Conservation (phyloP, 2,888 invertebrate genomes). For the Melinopterus prodromus region DNA sequence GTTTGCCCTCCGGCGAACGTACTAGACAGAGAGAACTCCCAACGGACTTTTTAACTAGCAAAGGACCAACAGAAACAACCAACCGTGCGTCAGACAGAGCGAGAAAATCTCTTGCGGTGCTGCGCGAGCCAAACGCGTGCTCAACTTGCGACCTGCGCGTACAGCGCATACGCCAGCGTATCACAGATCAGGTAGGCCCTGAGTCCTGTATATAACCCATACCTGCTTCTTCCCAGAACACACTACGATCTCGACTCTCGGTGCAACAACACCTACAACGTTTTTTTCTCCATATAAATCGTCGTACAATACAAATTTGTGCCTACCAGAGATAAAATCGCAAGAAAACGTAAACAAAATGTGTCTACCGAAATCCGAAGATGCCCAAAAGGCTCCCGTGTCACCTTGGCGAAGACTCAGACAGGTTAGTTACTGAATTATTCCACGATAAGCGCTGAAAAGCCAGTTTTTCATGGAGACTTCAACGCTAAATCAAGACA, state of each 20-base stretch:
- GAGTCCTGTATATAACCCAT: constrained; percentile 52
- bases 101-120: constrained; percentile 13
- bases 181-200: constrained; percentile 42
- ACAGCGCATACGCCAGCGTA: constrained; percentile 50
- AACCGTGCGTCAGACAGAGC: neutral
- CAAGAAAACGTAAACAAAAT: constrained; percentile 55
- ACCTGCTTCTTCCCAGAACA: constrained; percentile 49
- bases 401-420: constrained; percentile 68
- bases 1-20: neutral
- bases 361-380: constrained; percentile 61
- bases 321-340: neutral
- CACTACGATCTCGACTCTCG: constrained; percentile 48
- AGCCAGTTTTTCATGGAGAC: constrained; percentile 26
- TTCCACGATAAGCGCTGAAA: neutral
- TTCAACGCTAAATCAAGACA: constrained; percentile 35
- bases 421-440: constrained; percentile 61
- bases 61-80: neutral
- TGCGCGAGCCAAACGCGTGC: constrained; percentile 58
- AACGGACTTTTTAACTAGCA: neutral
- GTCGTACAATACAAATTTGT: neutral
- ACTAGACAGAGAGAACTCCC: neutral
- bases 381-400: constrained; percentile 56
- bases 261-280: constrained; percentile 25
- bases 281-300: constrained; percentile 15
- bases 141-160: constrained; percentile 56